These are phyloP conservation scores for Labeo rohita DNA, from an alignment of 2,113 vertebrate genomes.

Conservation along the genomic window DNA sequence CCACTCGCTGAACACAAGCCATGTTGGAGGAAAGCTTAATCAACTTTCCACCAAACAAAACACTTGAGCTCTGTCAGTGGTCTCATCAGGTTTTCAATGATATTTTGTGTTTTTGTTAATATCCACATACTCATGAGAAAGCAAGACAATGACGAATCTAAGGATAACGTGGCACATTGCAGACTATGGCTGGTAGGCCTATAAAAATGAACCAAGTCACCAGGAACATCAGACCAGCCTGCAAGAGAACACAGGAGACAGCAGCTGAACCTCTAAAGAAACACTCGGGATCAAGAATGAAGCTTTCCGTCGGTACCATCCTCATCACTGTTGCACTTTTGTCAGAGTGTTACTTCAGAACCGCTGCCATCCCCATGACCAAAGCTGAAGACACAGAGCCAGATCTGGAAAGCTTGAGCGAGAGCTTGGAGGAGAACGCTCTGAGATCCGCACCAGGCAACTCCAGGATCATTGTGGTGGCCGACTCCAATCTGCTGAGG, in stretches of 20 bases:
- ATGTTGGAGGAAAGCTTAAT: conserved; percentile 63
- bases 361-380: conserved; percentile 56
- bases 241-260: conserved; percentile 40
- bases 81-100: conserved; percentile 46
- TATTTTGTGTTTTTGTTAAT: conserved; percentile 48
- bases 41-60: conserved; percentile 64
- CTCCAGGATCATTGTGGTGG: conserved; percentile 68
- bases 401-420: conserved; percentile 66
- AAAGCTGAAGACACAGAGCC: conserved; percentile 63
- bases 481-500: conserved; percentile 66
- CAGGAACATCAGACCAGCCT: conserved; percentile 51
- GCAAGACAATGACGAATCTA: conserved; percentile 37
- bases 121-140: conserved; percentile 53
- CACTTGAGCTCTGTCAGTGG: conserved; percentile 56
- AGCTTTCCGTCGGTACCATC: conserved; percentile 59
- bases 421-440: conserved; percentile 58
- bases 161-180: conserved; percentile 52
- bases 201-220: conserved; percentile 65
- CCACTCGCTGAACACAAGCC: conserved; percentile 38
- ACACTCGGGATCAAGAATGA: conserved; percentile 67
- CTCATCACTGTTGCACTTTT: conserved; percentile 67
- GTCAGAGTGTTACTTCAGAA: conserved; percentile 56
- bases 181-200: conserved; percentile 29
- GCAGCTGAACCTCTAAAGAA: conserved; percentile 20
- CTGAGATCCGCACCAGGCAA: conserved; percentile 33